Base-by-base conservation (phyloP, 2,888 invertebrate genomes). In the Eupelmus urozonus region DNA sequence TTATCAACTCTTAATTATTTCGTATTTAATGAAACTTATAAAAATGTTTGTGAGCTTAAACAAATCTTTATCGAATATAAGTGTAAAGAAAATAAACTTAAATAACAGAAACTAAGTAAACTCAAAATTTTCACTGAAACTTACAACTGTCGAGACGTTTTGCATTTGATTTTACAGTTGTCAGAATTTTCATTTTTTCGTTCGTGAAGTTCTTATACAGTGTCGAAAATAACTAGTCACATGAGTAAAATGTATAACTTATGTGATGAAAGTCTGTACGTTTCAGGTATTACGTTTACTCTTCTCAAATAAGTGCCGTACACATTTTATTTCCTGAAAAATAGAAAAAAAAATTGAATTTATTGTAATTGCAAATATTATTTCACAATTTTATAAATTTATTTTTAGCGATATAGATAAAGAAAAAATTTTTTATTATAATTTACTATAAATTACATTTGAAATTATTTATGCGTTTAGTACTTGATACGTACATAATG, bases 11-110 rank as follows among this genome's bases (percentile, higher is more conserved):
- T 57, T 49, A 40, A 34, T 70, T n/a, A n/a, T 42, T 29, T 34
- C 27, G 65, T 49, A 49, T 59, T 71, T 49, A 53, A 63, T 57
- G 20, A 78, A 71, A 57, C 23, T 76, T 79, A 79, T 76, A 79
- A 79, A 79, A 79, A 79, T 79, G 76, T 75, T 49, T 60, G 53
- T 60, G 71, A 72, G 42, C 23, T 55, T 27, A 20, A 71, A 49
- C 67, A 51, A 70, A 65, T 70, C 49, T 73, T 63, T 25, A 40
- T 73, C 40, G 9, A 63, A 78, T 57, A 29, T 57, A 69, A 49
- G 23, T 66, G 71, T 53, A 63, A 18, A 45, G 16, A 53, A 55
- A 40, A 18, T 18, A 69, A 45, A 45, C 9, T 9, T 13, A 45
- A 45, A 45, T 13, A 13, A 45, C 4, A 45, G 13, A 45, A 70